Base-by-base conservation (phyloP, 92 coral and sea anemone genomes). In the Zoanthus sansibaricus region DNA sequence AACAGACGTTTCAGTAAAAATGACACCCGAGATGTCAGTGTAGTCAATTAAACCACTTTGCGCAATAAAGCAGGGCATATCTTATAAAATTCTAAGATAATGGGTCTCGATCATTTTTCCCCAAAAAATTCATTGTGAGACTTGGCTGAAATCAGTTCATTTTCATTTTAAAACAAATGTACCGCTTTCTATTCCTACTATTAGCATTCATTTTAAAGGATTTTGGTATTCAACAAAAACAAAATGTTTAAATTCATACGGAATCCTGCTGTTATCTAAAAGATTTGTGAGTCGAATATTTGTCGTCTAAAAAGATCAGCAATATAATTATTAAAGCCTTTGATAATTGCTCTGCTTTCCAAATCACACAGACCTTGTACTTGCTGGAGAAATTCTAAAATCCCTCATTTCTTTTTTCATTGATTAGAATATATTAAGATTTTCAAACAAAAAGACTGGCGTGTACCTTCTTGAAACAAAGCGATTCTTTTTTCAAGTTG, bases 281-380 rank as follows among this genome's bases (percentile, higher is more conserved):
- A 76, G 68, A 11, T 12, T 76, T 76, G 54, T 25, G 8, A 44
- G 20, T 54, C 3, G 7, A 76, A 54, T 48, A 30, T 14, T 42
- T 11, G 5, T 10, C 5, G 14, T 62, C 9, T 51, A 25, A 54
- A 32, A 76, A 76, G 68, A 30, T 76, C 66, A 9, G 67, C 62
- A 55, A 6, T 13, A 9, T 54, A 76, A 76, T 76, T 30, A 58
- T 9, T 74, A 25, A 56, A 76, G 67, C 31, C 67, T 76, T 76
- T 76, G 52, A 51, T 13, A 31, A 52, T 51, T 76, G 82, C 52
- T 54, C 42, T 47, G 9, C 42, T 46, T 9, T 54, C 5, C 30
- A 76, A 55, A 25, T 30, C 68, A 25, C 30, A 17, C 10, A 62
- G 25, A 62, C 17, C 45, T 20, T 18, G 20, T 18, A 7, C 33